These are phyloP conservation scores for Gisinianus flammeolus DNA, from an alignment of 2,888 invertebrate species.

Conservation along the genomic window DNA sequence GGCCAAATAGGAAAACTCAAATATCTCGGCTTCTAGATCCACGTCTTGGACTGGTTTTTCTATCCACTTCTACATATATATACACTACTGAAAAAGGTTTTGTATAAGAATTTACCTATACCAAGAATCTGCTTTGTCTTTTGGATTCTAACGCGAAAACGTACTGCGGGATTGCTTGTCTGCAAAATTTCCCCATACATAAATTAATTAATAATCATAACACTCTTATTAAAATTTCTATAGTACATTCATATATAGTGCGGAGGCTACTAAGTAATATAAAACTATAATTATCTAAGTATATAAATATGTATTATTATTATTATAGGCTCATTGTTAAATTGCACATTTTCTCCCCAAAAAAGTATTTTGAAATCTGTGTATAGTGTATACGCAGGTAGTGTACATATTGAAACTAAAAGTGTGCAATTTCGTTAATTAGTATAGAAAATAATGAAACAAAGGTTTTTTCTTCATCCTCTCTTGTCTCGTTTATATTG, in stretches of 20 bases:
- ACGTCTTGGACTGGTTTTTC: no score
- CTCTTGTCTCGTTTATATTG: no score
- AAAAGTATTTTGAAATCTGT: no score
- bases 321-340: neutral
- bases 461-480: neutral
- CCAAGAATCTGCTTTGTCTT: constrained; percentile 94
- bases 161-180: constrained; percentile 45
- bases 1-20: no score
- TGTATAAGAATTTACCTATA: constrained; percentile 64
- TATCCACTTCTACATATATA: no score
- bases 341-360: neutral
- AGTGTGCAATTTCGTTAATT: no score
- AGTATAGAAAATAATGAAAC: neutral
- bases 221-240: no score
- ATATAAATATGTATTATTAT: neutral
- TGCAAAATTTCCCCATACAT: neutral
- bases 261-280: neutral
- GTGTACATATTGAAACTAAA: no score
- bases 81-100: neutral
- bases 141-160: constrained; percentile 81
- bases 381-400: no score
- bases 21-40: no score
- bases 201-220: neutral
- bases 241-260: neutral
- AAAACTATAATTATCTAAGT: neutral